phyloP scores from a whole-genome alignment of 2,888 invertebrate species.

The Desoria tigrina region DNA sequence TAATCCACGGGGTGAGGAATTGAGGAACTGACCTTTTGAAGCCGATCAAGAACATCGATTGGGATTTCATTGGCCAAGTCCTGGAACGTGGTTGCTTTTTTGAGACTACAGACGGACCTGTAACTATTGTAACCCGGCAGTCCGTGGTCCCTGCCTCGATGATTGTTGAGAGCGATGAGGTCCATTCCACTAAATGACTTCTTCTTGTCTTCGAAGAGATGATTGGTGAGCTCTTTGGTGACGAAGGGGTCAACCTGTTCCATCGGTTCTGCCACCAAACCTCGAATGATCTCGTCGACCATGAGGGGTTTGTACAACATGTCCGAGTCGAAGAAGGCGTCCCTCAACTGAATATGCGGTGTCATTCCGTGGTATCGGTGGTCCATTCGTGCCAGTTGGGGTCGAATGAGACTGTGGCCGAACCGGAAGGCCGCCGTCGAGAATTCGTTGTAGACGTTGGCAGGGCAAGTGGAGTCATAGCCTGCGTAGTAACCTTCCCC shows the following conservation, averaged over 20 bases:
- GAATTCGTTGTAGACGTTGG: constrained; percentile 85
- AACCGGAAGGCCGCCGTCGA: constrained; percentile 88
- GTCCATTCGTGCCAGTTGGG: constrained; percentile 80
- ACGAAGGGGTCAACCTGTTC: constrained; percentile 87
- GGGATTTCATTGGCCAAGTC: constrained; percentile 85
- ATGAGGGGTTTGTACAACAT: constrained; percentile 74
- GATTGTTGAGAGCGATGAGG: constrained; percentile 85
- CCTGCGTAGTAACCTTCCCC: constrained; percentile 62
- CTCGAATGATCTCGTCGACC: constrained; percentile 82
- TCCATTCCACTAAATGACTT: constrained; percentile 91
- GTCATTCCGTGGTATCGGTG: constrained; percentile 76
- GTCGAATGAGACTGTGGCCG: constrained; percentile 83
- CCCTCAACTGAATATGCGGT: constrained; percentile 78
- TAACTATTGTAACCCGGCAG: constrained; percentile 87
- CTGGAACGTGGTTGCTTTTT: constrained; percentile 79
- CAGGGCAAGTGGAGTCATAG: constrained; percentile 85
- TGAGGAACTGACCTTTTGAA: constrained; percentile 50
- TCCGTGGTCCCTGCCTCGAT: constrained; percentile 67
- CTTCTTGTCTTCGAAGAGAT: constrained; percentile 84
- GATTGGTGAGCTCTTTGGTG: constrained; percentile 91
- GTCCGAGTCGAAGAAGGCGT: constrained; percentile 89
- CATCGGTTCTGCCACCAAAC: constrained; percentile 85
- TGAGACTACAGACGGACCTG: constrained; percentile 84
- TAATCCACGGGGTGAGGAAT: background rate
- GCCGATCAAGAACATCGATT: constrained; percentile 63